Conservation (phyloP, 2,113 vertebrate genomes). For the Cavia porcellus region DNA sequence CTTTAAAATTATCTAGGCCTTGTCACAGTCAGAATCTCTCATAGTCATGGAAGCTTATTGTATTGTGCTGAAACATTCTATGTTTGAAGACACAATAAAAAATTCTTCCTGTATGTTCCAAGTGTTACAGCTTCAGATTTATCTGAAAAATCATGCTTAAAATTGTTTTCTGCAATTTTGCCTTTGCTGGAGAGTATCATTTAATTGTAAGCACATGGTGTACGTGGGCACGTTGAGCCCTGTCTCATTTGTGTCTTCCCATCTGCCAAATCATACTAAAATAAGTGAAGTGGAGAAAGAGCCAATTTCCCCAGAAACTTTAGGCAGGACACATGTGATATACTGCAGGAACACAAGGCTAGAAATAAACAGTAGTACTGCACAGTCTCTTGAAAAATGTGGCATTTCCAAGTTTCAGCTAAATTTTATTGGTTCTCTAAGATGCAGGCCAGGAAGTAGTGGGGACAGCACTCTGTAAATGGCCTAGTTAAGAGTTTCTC, state of each 20-base stretch:
- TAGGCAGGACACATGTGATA: neutral
- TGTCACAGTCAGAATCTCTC: neutral
- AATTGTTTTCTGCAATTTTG: neutral
- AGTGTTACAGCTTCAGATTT: neutral
- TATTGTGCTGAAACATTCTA: neutral
- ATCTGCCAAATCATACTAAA: conserved; percentile 52
- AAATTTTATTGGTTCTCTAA: conserved; percentile 46
- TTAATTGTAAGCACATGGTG: conserved; percentile 28
- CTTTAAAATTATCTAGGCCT: neutral
- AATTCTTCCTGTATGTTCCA: neutral
- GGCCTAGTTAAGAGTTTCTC: conserved; percentile 25
- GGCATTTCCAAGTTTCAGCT: conserved; percentile 54
- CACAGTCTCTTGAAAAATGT: neutral
- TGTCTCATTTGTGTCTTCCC: conserved; percentile 35
- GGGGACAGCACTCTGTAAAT: neutral
- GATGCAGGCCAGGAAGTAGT: neutral
- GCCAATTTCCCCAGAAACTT: conserved; percentile 58
- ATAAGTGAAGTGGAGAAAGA: conserved; percentile 19
- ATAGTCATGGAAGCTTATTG: neutral
- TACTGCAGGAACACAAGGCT: neutral
- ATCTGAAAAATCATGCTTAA: neutral
- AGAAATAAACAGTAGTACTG: conserved; percentile 27
- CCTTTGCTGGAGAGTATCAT: neutral
- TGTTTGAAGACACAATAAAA: neutral
- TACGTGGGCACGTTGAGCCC: neutral